Base-by-base conservation (phyloP, 2,113 vertebrate species). In the Andinoacara biseriatus region DNA sequence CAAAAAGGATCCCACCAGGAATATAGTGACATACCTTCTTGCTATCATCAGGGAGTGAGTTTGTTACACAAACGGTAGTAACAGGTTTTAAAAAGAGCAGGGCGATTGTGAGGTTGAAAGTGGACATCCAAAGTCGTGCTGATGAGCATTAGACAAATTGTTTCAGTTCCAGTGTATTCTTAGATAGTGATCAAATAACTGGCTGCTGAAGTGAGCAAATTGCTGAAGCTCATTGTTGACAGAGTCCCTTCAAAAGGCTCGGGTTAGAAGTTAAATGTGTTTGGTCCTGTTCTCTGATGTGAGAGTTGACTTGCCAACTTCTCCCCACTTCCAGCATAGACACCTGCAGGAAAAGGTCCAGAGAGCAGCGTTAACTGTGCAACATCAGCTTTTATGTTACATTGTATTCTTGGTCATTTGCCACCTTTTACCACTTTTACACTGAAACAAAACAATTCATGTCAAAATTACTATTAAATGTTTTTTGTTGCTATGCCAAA, bases 1-100 rank as follows among this genome's bases (percentile, higher is more conserved):
- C 92, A 97, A 95, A 95, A 97, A 98, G 89, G 96, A 96, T 94
- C 97, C 95, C 92, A 98, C 93, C 92, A 99, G 95, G 94, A 96
- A 95, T 86, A 97, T 95, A 85, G 97, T 62, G 95, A 90, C 96
- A 96, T 96, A 96, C 96, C 97, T 97, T 96, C 96, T 95, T 96
- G 96, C 97, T 94, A 97, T 97, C 98, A 99, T 99, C 97, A 96
- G 97, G 96, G 94, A 82, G 29, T 26, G 92, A 79, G 49, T 33
- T 40, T 43, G 54, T 43, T 18, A 52, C 62, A 81, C 33, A 58
- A 58, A 65, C 29, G 7, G 14, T 56, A 54, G 63, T 17, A 22
- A 62, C 81, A 65, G 38, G 40, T 60, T 72, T 43, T 9, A 26
- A 65, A 7, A 26, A 31, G 61, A 26, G 72, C 17, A 13, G 26